Evolutionary conservation across 2,888 invertebrate species (phyloP).

Genomic region (Alloplasta piceator): DNA sequence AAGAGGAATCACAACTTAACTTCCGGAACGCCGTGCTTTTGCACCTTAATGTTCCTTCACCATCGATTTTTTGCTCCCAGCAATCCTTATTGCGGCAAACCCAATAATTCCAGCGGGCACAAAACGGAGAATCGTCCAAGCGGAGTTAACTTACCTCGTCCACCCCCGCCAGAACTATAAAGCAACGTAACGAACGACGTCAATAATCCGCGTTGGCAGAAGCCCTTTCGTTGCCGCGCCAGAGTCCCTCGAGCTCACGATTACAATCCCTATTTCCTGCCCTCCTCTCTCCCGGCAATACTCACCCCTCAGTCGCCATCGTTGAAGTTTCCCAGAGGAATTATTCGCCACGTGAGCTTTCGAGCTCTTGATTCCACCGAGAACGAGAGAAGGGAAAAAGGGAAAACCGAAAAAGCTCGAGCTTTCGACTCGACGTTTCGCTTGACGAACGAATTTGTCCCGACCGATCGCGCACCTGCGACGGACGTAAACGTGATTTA

Average conservation of each 20-base stretch:
- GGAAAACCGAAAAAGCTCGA: constrained; percentile 22
- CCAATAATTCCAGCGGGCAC: no score
- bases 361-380: constrained; percentile 9
- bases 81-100: no score
- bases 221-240: constrained; percentile 48
- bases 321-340: constrained; percentile 55
- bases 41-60: no score
- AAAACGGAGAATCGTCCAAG: no score
- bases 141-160: no score
- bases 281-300: constrained; percentile 4
- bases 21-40: no score
- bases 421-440: constrained; percentile 41
- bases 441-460: constrained; percentile 74
- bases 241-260: constrained; percentile 28
- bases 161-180: no score
- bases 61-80: no score
- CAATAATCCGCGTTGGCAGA: constrained; percentile 65
- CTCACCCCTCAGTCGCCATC: constrained; percentile 12
- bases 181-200: constrained; percentile 64
- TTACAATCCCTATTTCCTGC: neutral
- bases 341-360: constrained; percentile 21
- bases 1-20: no score
- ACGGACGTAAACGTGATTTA: constrained; percentile 79
- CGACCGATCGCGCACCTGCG: constrained; percentile 74
- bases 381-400: constrained; percentile 10